Evolutionary conservation across 2,113 vertebrate genomes (phyloP).

Genomic region (Nycticorax nycticorax): DNA sequence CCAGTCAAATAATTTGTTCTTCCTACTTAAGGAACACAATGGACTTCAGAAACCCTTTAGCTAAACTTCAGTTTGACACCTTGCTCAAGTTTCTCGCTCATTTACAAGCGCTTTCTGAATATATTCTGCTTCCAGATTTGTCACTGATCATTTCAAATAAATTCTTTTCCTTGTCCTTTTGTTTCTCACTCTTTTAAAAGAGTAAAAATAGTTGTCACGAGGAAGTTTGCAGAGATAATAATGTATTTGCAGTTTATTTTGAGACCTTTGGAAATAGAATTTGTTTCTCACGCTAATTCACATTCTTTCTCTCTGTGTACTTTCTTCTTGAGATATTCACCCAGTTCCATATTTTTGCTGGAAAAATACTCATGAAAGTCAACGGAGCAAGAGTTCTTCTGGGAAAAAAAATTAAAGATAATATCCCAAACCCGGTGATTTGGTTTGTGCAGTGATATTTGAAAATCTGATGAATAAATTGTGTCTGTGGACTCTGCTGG

Average conservation of each 20-base stretch:
- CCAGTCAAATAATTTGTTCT: background rate
- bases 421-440: rapidly evolving
- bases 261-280: background rate
- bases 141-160: background rate
- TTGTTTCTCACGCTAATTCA: background rate
- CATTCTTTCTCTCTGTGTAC: background rate
- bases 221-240: background rate
- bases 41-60: background rate
- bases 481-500: background rate
- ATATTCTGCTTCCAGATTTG: background rate
- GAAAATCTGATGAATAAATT: background rate
- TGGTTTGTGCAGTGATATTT: background rate
- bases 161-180: background rate
- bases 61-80: background rate
- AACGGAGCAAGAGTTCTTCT: background rate
- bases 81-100: background rate
- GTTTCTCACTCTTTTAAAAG: background rate
- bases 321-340: background rate
- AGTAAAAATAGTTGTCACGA: background rate
- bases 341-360: background rate
- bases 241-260: background rate
- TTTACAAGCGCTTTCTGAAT: background rate
- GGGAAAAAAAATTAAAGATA: background rate
- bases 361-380: background rate
- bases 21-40: background rate